Base-by-base conservation (phyloP, 2,113 vertebrate genomes). In the Scolopax mira region DNA sequence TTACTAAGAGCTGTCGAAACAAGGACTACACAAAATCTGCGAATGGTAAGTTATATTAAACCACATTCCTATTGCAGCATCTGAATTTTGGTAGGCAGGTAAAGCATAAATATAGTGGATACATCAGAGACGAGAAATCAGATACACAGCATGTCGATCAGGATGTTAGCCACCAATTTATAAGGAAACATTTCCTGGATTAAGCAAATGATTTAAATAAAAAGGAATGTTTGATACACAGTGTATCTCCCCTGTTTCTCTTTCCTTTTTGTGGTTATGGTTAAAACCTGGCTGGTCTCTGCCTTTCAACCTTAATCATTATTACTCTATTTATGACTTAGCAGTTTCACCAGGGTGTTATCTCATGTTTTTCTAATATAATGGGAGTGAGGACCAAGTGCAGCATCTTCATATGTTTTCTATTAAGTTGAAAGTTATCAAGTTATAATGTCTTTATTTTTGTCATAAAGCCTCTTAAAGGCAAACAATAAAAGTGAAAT, bases 11-110 rank as follows among this genome's bases (percentile, higher is more conserved):
- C 99, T 12, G 97, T 99, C 0, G 99, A 99, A 97, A 99, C 98
- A 51, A 99, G 99, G 97, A 99, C 99, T 48, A 99, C 99, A 28
- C 99, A 99, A 97, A 99, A 99, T 97, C 98, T 99, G 71, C 98
- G 99, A 60, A 99, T 99, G 99, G 99, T 99, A 92, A 98, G 99
- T 90, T 95, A 16, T 21, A 22, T 66, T 42, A 49, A 60, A 75
- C 16, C 17, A 23, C 27, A 48, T 69, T 77, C n/a, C 71, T 85
- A 2, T 65, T 82, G 14, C 24, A 86, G 16, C 35, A 72, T 61
- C 35, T 85, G 60, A 65, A 71, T 80, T 81, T 86, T 51, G 33
- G 35, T 60, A 62, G 52, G 39, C n/a, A 94, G 30, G 7, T 70
- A 73, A 75, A 70, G n/a, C 37, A 70, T 48, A 80, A 80, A 65